Evolutionary conservation across 2,888 invertebrate species (phyloP), one percentile per base, ranked within the genome.

Genomic region (Criorhina ranunculi): DNA sequence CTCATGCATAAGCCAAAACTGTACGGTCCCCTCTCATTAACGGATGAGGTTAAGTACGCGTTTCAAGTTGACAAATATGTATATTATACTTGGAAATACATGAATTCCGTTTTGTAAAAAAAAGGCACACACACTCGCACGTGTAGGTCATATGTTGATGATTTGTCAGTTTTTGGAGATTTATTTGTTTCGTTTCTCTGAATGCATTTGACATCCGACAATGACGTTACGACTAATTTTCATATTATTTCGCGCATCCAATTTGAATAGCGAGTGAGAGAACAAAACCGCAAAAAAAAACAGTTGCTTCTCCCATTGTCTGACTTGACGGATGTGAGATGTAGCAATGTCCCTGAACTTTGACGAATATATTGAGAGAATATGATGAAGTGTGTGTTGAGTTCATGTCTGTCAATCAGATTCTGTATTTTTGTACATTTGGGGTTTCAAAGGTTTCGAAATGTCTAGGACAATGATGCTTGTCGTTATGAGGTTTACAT

Each of bases 81-180:
- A 6, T 40, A 40, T 60, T 33, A 6, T 17, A 15, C 24, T 57
- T 17, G 51, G n/a, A 51, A n/a, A 11, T 9, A 62, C 5, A 12
- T 19, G 15, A 59, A 49, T 67, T 67, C 17, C 53, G n/a, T 42
- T 53, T 55, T 67, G 31, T 15, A 49, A n/a, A 24, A 40, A 11
- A 37, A 15, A 31, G 15, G 44, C 8, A 51, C 6, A 51, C 8
- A 51, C 29, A 37, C 44, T 8, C 35, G 24, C 35, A 35, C 1
- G n/a, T 49, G 17, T 17, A 51, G 60, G 72, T 72, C 72, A 72
- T n/a, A n/a, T 60, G 72, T 72, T 24, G 24, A 51, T n/a, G 46
- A 37, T 72, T 60, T 72, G 37, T 51, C 60, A 37, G n/a, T 12
- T 33, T n/a, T 42, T 3, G 4, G 7, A 44, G 33, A 67, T 44